These are phyloP conservation scores for Tineola bisselliella DNA, from an alignment of 2,888 invertebrate genomes.

Conservation along the genomic window DNA sequence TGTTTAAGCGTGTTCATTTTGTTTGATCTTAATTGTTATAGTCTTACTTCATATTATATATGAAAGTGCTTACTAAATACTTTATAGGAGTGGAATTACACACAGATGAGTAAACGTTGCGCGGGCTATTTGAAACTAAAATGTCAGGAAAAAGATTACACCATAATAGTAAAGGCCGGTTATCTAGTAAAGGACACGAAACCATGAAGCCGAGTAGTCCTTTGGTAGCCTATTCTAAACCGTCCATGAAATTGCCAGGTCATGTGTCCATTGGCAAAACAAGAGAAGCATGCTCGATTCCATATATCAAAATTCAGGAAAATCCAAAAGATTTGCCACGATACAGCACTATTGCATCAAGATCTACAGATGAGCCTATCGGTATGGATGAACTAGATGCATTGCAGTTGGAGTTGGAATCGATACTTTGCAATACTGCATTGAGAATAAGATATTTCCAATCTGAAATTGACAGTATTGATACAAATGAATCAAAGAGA, in stretches of 20 bases:
- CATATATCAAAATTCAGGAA: conserved; percentile 76
- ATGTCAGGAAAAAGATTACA: conserved; percentile 65
- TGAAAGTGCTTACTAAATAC: too few species aligned
- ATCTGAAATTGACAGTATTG: conserved; percentile 76
- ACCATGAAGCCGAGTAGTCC: conserved; percentile 61
- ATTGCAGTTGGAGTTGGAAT: conserved; percentile 88
- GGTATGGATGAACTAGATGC: conserved; percentile 90
- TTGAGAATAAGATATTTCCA: conserved; percentile 82
- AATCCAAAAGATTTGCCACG: conserved; percentile 74
- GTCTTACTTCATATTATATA: too few species aligned
- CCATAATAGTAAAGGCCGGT: conserved; percentile 58
- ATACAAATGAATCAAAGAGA: conserved; percentile 65
- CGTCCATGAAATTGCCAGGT: conserved; percentile 49
- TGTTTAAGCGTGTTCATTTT: too few species aligned
- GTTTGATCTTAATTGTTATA: too few species aligned
- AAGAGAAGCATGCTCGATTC: conserved; percentile 63
- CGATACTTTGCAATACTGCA: conserved; percentile 83
- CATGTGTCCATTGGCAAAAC: conserved; percentile 50
- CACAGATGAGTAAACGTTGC: not conserved
- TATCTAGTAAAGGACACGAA: conserved; percentile 61
- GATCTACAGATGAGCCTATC: conserved; percentile 78
- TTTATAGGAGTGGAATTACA: too few species aligned
- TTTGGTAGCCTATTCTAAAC: conserved; percentile 56
- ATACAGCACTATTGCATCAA: conserved; percentile 71
- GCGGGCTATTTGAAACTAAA: conserved; percentile 17